Evolutionary conservation across 2,888 invertebrate genomes (phyloP).

Genomic region (Hyposoter dolosus): DNA sequence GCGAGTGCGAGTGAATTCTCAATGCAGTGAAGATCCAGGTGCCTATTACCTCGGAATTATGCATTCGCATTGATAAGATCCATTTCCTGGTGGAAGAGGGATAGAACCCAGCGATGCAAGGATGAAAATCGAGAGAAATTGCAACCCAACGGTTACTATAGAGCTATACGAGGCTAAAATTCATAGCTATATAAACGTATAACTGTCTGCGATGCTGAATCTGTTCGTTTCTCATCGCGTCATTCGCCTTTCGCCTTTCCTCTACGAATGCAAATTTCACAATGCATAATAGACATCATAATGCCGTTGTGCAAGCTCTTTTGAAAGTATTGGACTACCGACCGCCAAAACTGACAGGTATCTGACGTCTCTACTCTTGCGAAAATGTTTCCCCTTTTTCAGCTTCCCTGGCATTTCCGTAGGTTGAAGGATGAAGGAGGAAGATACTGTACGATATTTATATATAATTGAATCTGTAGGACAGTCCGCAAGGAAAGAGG

Average conservation of each 20-base stretch:
- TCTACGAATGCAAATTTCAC: constrained; percentile 65
- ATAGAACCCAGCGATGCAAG: constrained; percentile 51
- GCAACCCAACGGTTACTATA: constrained; percentile 59
- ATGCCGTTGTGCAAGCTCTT: constrained; percentile 49
- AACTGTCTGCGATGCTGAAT: constrained; percentile 30
- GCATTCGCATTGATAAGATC: constrained; percentile 78
- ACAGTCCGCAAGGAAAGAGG: background rate
- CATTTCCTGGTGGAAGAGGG: constrained; percentile 66
- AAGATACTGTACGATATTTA: background rate
- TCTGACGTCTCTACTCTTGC: constrained; percentile 11
- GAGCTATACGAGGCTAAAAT: background rate
- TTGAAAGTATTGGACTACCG: constrained; percentile 45
- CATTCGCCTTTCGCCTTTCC: constrained; percentile 46
- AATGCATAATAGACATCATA: constrained; percentile 67
- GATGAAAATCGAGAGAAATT: constrained; percentile 71
- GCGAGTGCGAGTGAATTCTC: constrained; percentile 46
- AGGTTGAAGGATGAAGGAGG: background rate
- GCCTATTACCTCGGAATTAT: constrained; percentile 73
- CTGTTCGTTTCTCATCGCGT: constrained; percentile 52
- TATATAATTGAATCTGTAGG: background rate
- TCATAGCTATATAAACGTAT: constrained; percentile 13
- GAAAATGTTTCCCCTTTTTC: constrained; percentile 2
- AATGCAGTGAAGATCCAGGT: constrained; percentile 56
- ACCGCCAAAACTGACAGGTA: constrained; percentile 37
- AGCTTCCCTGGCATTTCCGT: constrained; percentile 24